These are phyloP conservation scores for Stercorarius parasiticus DNA, from an alignment of 2,113 vertebrate genomes.

Conservation along the genomic window DNA sequence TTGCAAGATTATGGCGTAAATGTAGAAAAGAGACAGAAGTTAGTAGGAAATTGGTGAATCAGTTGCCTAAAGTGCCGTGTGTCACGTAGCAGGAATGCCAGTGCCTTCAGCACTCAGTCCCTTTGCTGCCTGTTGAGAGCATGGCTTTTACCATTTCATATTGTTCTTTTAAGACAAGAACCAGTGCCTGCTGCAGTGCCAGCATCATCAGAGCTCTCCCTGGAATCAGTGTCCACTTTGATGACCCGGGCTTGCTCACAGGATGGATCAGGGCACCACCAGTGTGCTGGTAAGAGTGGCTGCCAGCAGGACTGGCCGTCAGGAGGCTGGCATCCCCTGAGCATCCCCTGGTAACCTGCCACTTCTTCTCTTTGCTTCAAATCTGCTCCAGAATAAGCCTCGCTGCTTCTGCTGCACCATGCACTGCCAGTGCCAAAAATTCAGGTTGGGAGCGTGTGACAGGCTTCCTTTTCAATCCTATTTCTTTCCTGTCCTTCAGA, in stretches of 20 bases:
- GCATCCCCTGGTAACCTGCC: background rate
- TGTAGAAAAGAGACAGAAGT: constrained; percentile 17
- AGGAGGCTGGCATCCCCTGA: background rate
- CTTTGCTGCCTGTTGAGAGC: background rate
- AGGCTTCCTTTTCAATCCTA: background rate
- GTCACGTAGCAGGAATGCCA: constrained; percentile 49
- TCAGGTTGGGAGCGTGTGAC: rapidly evolving
- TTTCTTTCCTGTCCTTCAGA: background rate
- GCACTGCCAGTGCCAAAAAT: background rate
- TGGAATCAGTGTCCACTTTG: background rate
- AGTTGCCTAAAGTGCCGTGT: background rate
- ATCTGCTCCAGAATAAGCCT: background rate
- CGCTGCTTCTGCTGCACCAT: background rate
- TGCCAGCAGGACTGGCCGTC: background rate
- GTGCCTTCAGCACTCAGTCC: background rate
- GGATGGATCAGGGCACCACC: background rate
- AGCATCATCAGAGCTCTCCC: background rate
- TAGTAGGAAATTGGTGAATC: background rate
- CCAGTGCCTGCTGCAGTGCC: background rate
- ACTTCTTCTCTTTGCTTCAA: background rate
- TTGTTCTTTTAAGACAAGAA: background rate
- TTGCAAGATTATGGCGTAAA: constrained; percentile 52
- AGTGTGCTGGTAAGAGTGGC: background rate
- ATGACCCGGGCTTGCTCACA: background rate
- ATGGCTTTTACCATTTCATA: background rate